Base-by-base conservation (phyloP, 2,797 vertebrate genomes). In the Enteromius viviparus region DNA sequence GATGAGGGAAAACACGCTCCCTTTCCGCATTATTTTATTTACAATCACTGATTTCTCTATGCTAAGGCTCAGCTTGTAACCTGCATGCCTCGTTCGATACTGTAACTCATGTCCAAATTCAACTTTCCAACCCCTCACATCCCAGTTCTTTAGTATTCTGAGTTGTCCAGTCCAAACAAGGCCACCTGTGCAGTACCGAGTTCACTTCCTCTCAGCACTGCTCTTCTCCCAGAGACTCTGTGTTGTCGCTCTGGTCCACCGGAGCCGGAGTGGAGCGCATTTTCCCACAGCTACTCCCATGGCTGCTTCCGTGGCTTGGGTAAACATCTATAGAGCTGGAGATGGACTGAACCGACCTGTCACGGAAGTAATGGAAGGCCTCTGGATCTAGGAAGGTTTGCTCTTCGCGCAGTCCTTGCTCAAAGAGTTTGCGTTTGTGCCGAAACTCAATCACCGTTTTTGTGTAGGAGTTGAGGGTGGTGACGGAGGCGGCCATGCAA, bases 381-480 rank as follows among this genome's bases (percentile, higher is more conserved):
- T 98, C 96, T 70, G 96, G 96, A 90, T 98, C 97, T 87, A 97
- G 92, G 92, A 95, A 97, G 92, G 93, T 94, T 87, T 97, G 96
- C 89, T 98, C 97, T 92, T 98, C 97, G 10, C 96, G 94, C 81
- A 97, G 95, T 80, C 96, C 96, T 93, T 97, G 97, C 93, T 97
- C 97, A 66, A 97, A 97, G 82, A 96, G 95, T 93, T 97, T 98
- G 65, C 96, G 94, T 82, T 99, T 99, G 94, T 98, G 97, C 55
- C 96, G 94, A 93, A 98, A 98, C 93, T 98, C 97, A 58, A 98
- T 97, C 88, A 98, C 97, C 6, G 97, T 98, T 94, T 98, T 98
- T 85, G 97, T 98, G 93, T 98, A 98, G 87, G 97, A 98, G 96
- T 98, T 98, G 89, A 98, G 94, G n/a, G 97, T 98, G 91, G 97